These are phyloP conservation scores for Seladonia tumulorum DNA, from an alignment of 2,888 invertebrate species.

Conservation along the genomic window DNA sequence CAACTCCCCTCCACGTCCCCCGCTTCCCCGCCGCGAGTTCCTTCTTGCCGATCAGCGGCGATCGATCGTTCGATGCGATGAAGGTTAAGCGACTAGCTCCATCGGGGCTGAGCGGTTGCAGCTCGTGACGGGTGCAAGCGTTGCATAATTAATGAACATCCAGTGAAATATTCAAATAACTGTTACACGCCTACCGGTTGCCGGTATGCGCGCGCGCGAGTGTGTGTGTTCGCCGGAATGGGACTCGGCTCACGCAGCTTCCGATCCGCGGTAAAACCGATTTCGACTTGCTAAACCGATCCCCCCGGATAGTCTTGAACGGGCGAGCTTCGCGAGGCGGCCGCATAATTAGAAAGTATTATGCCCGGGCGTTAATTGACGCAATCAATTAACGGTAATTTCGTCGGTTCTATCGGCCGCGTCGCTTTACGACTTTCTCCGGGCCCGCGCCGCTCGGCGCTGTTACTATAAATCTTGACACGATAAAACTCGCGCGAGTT, in stretches of 20 bases:
- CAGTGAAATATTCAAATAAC: slow-evolving; percentile 63
- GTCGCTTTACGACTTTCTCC: slow-evolving; percentile 19
- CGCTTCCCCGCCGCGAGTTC: slow-evolving; percentile 10
- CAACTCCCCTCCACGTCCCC: not conserved
- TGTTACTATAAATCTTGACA: slow-evolving; percentile 24
- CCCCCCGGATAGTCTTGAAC: not conserved
- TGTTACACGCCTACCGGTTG: slow-evolving; percentile 33
- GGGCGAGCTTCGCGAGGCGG: not conserved
- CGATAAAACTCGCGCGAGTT: not conserved
- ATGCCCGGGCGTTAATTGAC: slow-evolving; percentile 54
- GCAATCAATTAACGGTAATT: slow-evolving; percentile 66
- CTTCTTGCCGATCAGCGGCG: slow-evolving; percentile 53
- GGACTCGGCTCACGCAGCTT: not conserved
- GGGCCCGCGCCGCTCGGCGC: not conserved
- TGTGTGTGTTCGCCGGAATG: not conserved
- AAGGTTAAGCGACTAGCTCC: slow-evolving; percentile 64
- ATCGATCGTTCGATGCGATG: slow-evolving; percentile 67
- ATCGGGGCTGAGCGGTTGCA: slow-evolving; percentile 38
- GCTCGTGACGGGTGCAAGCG: slow-evolving; percentile 50
- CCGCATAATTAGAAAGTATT: slow-evolving; percentile 59
- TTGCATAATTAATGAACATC: slow-evolving; percentile 68
- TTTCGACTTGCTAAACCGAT: slow-evolving; percentile 30
- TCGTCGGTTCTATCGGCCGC: not conserved
- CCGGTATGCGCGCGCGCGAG: not conserved
- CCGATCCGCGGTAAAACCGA: not conserved